A percentile compares a stretch with the other conserved stretches of the same genome.
Evolutionary conservation across 2,888 invertebrate genomes (phyloP).

Genomic region (Mythimna impura): DNA sequence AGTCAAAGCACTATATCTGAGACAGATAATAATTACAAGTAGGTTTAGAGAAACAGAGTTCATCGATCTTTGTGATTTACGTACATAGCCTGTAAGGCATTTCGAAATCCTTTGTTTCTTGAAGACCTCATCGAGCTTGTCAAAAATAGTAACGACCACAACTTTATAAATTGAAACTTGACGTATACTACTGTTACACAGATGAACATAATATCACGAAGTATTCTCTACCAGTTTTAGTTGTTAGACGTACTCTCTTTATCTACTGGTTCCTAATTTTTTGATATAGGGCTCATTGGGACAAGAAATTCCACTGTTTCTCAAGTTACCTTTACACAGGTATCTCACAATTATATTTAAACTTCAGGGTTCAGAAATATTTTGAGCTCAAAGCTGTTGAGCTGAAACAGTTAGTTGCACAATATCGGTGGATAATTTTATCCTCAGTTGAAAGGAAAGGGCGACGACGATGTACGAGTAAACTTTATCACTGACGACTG

Average conservation of each 20-base stretch:
- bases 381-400: constrained; percentile 17
- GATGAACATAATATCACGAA: background rate
- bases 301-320: too few species aligned
- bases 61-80: background rate
- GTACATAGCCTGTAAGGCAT: background rate
- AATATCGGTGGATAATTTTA: constrained; percentile 54
- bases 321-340: background rate
- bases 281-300: too few species aligned
- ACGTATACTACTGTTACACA: background rate
- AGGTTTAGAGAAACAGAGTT: background rate
- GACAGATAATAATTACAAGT: constrained; percentile 10
- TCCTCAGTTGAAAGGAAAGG: constrained; percentile 50
- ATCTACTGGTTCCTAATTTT: too few species aligned
- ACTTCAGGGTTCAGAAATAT: constrained; percentile 27
- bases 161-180: background rate
- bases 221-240: background rate
- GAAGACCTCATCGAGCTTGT: background rate
- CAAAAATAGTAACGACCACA: background rate
- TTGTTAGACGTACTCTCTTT: too few species aligned
- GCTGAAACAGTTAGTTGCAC: constrained; percentile 37
- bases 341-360: constrained; percentile 20
- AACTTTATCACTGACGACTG: constrained; percentile 46
- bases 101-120: background rate
- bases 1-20: constrained; percentile 14
- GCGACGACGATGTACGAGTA: constrained; percentile 20